These are phyloP conservation scores for Ceratotherium simum DNA, from an alignment of 2,113 vertebrate species.

Conservation along the genomic window DNA sequence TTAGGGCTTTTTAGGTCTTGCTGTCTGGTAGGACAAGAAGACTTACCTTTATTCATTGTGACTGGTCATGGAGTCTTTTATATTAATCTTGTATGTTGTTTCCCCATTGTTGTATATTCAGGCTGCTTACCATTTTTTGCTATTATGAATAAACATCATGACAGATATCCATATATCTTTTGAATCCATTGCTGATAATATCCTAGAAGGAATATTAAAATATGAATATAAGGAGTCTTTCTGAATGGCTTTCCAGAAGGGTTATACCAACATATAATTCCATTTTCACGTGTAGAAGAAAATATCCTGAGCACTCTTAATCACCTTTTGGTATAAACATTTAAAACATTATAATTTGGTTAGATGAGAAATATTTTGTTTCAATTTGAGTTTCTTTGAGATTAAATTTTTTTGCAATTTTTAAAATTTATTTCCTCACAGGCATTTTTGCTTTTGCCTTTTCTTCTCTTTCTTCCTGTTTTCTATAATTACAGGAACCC, in stretches of 20 bases:
- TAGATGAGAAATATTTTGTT: neutral
- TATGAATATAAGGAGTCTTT: neutral
- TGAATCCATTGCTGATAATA: neutral
- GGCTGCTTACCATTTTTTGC: neutral
- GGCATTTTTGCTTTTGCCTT: neutral
- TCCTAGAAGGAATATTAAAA: conserved; percentile 1
- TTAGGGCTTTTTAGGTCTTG: neutral
- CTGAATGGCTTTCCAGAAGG: neutral
- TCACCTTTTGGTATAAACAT: neutral
- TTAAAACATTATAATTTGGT: neutral
- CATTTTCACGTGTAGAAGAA: conserved; percentile 11
- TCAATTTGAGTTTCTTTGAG: neutral
- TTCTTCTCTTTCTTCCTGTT: neutral
- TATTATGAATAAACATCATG: neutral
- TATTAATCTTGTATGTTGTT: neutral
- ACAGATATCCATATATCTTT: neutral
- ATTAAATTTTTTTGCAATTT: neutral
- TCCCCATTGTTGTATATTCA: neutral
- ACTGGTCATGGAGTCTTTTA: neutral
- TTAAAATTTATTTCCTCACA: neutral
- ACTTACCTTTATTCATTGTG: neutral
- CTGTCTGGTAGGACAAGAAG: neutral
- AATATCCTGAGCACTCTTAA: neutral
- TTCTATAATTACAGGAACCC: neutral
- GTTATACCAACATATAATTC: neutral